Conservation (phyloP, 2,797 vertebrate species). For the Coranthus polyacanthus region DNA sequence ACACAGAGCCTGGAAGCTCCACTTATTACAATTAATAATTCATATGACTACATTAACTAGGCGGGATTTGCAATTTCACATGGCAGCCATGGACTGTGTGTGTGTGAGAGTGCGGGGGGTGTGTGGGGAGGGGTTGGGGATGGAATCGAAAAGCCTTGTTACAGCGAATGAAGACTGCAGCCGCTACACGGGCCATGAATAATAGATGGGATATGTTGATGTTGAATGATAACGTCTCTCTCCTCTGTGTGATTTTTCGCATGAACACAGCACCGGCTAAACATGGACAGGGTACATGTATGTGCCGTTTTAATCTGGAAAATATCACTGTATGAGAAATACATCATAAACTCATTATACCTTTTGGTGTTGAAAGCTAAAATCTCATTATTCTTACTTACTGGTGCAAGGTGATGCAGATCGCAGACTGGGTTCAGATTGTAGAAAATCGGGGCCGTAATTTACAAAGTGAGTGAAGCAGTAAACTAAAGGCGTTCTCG, state of each 20-base stretch:
- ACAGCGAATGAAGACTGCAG: slow-evolving; percentile 53
- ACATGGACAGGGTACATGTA: slow-evolving; percentile 4
- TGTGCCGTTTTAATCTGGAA: slow-evolving; percentile 26
- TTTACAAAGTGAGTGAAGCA: too few relatives aligned
- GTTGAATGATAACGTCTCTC: slow-evolving; percentile 22
- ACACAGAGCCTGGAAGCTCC: slow-evolving; percentile 62
- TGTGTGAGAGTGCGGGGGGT: slow-evolving; percentile 13
- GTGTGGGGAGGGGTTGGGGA: slow-evolving; percentile 13
- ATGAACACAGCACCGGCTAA: slow-evolving; percentile 11
- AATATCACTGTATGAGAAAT: too few relatives aligned
- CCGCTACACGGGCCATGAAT: slow-evolving; percentile 58
- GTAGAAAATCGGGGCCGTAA: too few relatives aligned
- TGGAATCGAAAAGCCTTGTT: slow-evolving; percentile 57
- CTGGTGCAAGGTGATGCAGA: too few relatives aligned
- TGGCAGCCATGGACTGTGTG: slow-evolving; percentile 24
- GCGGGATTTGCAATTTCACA: slow-evolving; percentile 63
- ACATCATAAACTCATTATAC: too few relatives aligned
- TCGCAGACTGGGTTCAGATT: too few relatives aligned
- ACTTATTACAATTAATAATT: slow-evolving; percentile 83
- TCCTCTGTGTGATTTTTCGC: not conserved
- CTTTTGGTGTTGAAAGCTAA: too few relatives aligned
- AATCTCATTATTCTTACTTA: too few relatives aligned
- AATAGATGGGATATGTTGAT: slow-evolving; percentile 57
- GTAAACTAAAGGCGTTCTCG: too few relatives aligned
- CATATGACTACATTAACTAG: slow-evolving; percentile 69